These are phyloP conservation scores for Camptogramma bilineatum DNA, from an alignment of 2,888 invertebrate species.

Conservation along the genomic window DNA sequence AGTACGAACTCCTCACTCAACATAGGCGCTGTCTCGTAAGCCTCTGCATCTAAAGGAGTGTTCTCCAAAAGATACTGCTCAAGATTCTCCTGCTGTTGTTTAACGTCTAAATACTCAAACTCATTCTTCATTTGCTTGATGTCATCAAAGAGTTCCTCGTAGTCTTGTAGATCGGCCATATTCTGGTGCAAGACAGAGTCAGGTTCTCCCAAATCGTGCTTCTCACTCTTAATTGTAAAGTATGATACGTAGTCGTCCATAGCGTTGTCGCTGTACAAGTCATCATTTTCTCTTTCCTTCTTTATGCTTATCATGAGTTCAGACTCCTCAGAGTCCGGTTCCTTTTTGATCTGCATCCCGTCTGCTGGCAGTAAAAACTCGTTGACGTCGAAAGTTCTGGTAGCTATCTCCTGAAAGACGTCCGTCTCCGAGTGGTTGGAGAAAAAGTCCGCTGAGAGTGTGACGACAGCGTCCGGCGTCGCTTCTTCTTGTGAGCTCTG, in stretches of 20 bases:
- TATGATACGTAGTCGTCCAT: slow-evolving; percentile 76
- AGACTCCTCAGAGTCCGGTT: slow-evolving; percentile 51
- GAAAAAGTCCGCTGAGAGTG: slow-evolving; percentile 72
- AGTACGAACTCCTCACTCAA: slow-evolving; percentile 74
- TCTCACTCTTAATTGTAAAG: slow-evolving; percentile 69
- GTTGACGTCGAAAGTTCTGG: slow-evolving; percentile 77
- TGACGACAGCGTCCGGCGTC: slow-evolving; percentile 71
- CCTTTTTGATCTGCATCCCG: slow-evolving; percentile 77
- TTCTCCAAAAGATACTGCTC: slow-evolving; percentile 78
- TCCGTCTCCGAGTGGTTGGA: slow-evolving; percentile 70
- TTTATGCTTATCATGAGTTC: slow-evolving; percentile 59
- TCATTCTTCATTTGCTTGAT: slow-evolving; percentile 71
- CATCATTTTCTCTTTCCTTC: slow-evolving; percentile 66
- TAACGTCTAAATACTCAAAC: slow-evolving; percentile 74
- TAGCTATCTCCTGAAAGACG: slow-evolving; percentile 73
- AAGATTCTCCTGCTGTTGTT: slow-evolving; percentile 71
- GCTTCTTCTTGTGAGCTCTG: slow-evolving; percentile 34
- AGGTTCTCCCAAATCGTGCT: slow-evolving; percentile 66
- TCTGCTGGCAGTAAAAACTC: slow-evolving; percentile 70
- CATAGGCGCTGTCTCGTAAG: slow-evolving; percentile 72
- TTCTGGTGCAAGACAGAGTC: slow-evolving; percentile 85
- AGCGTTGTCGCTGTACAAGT: slow-evolving; percentile 76
- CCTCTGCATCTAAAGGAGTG: slow-evolving; percentile 73
- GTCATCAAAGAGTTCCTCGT: slow-evolving; percentile 73
- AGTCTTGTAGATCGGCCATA: slow-evolving; percentile 85